Percentiles rank a stretch among this genome's conserved stretches.
Evolutionary conservation across 1,140 invertebrate genomes (phyloP).

Genomic region (Hylaeus anthracinus): DNA sequence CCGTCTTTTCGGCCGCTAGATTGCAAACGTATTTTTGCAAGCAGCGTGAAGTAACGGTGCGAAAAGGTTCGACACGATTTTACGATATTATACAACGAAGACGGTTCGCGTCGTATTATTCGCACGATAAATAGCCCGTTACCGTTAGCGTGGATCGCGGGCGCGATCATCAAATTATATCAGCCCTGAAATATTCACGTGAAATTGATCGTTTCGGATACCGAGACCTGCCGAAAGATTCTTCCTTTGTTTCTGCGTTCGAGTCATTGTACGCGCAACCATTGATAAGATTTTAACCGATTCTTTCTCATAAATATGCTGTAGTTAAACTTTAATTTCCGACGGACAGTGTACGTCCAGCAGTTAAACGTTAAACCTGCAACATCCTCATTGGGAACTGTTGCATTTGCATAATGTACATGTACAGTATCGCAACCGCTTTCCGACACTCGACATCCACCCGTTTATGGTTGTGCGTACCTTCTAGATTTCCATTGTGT

Average conservation of each 20-base stretch:
- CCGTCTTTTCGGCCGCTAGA: background rate
- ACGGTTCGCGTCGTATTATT: background rate
- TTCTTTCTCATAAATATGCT: slow-evolving; percentile 8
- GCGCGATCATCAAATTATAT: background rate
- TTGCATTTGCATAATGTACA: slow-evolving; percentile 15
- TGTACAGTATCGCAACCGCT: background rate
- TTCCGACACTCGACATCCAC: background rate
- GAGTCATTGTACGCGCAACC: too few relatives aligned
- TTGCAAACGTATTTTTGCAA: background rate
- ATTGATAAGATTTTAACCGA: background rate
- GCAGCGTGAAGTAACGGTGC: background rate
- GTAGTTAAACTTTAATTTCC: slow-evolving; percentile 16
- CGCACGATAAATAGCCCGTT: background rate
- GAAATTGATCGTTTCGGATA: slow-evolving; percentile 2
- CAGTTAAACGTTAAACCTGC: slow-evolving; percentile 16
- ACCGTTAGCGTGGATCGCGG: background rate
- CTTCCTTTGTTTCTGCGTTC: background rate
- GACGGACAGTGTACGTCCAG: background rate
- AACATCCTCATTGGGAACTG: slow-evolving; percentile 21
- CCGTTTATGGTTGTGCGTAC: background rate
- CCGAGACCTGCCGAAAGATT: too few relatives aligned
- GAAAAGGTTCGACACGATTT: background rate
- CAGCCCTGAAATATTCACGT: background rate
- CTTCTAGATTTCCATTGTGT: background rate
- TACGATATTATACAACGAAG: background rate